Conservation (phyloP, 2,797 vertebrate species). For the Enteromius treurensis region DNA sequence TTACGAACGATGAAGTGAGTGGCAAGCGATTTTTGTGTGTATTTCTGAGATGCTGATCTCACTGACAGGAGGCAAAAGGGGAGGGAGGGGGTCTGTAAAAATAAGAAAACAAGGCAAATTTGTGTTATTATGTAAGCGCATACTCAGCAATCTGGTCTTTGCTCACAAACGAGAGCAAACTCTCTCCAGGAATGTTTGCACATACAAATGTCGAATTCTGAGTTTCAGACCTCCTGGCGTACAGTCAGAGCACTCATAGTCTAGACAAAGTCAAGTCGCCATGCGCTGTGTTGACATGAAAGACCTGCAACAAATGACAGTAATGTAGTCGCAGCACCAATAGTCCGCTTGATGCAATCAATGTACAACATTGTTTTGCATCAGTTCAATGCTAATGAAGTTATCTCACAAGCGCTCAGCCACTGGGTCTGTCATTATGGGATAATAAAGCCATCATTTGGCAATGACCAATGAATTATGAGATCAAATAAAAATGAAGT, state of each 20-base stretch:
- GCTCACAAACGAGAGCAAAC: background rate
- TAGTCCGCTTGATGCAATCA: conserved; percentile 59
- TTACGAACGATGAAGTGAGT: conserved; percentile 21
- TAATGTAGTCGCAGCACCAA: conserved; percentile 69
- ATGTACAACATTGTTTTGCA: conserved; percentile 74
- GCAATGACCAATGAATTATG: conserved; percentile 59
- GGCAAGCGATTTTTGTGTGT: conserved; percentile 33
- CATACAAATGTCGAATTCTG: conserved; percentile 21
- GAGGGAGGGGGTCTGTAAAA: conserved; percentile 11
- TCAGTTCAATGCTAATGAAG: conserved; percentile 78
- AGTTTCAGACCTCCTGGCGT: conserved; percentile 3
- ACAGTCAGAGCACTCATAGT: conserved; percentile 2
- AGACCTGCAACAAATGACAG: conserved; percentile 64
- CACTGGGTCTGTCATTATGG: conserved; percentile 53
- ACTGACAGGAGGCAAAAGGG: conserved; percentile 22
- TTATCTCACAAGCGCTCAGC: conserved; percentile 74
- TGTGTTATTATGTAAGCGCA: conserved; percentile 22
- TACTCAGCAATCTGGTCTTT: conserved; percentile 25
- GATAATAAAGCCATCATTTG: conserved; percentile 58
- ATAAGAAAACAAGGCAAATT: conserved; percentile 41
- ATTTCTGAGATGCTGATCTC: conserved; percentile 47
- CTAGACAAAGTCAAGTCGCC: conserved; percentile 35
- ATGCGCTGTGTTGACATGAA: conserved; percentile 66
- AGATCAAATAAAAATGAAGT: conserved; percentile 35
- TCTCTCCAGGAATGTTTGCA: conserved; percentile 12